Evolutionary conservation across 2,888 invertebrate species (phyloP), one percentile per base, ranked within the genome.

Genomic region (Melieria crassipennis): DNA sequence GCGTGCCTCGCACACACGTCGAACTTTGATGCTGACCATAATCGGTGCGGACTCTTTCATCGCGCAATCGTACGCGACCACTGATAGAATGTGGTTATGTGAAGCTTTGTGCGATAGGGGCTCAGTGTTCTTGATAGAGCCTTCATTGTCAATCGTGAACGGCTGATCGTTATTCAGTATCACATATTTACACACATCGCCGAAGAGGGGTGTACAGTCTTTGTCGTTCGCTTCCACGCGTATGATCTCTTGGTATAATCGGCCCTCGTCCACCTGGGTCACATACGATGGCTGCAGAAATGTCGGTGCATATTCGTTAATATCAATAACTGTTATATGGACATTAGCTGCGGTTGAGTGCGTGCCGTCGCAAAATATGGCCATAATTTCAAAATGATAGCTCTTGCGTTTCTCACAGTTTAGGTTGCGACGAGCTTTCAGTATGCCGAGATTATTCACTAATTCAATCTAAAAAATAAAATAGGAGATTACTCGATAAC

Each of bases 161-260:
- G 95, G 95, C 78, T 94, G 94, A 79, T 97, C 95, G 75, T 93
- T 92, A 0, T 96, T 97, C 65, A 97, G 89, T 77, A 99, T 97
- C 87, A 98, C 96, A 88, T 98, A 99, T 86, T 96, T 96, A 92
- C 99, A 99, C 69, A 99, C 96, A 85, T 97, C 96, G 1, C 96
- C 96, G 86, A 93, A 97, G 71, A 95, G 77, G 57, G 96, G 95
- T n/a, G 97, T 96, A 87, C 97, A 97, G 87, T 99, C 98, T 67
- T 94, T 90, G 85, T 99, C 99, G 0, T 92, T 91, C 4, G 99
- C 98, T 83, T 95, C 94, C 5, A 99, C 94, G 5, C 95, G 91
- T 30, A 98, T 91, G 75, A 99, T 94, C 86, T 96, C 95, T 81
- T 94, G 93, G 88, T 95, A 95, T 46, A 97, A 88, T 11, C 94